Evolutionary conservation across 2,888 invertebrate species (phyloP).

Genomic region (Caenorhabditis angaria): DNA sequence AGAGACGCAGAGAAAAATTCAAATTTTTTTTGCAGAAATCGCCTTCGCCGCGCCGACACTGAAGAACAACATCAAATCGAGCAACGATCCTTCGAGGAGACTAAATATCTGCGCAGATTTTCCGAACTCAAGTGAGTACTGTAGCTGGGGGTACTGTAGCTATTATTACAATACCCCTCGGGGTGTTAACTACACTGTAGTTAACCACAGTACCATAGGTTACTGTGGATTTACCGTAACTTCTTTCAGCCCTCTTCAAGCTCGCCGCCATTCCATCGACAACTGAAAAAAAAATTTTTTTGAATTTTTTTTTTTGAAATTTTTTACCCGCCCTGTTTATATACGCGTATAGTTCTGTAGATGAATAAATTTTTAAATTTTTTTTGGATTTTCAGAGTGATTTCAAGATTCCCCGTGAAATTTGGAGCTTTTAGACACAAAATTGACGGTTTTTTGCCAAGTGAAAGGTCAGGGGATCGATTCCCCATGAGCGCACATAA

Average conservation of each 20-base stretch:
- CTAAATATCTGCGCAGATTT: slow-evolving; percentile 53
- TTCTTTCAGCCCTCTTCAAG: slow-evolving; percentile 55
- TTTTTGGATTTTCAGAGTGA: not conserved
- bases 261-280: slow-evolving; percentile 52
- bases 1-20: not conserved
- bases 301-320: not conserved
- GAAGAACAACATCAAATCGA: slow-evolving; percentile 46
- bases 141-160: not conserved
- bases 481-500: too few relatives aligned
- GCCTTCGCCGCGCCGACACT: slow-evolving; percentile 47
- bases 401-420: too few relatives aligned
- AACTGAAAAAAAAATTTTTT: slow-evolving; percentile 24
- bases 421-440: too few relatives aligned
- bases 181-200: too few relatives aligned
- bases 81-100: slow-evolving; percentile 54
- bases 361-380: slow-evolving; percentile 10
- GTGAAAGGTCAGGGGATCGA: too few relatives aligned
- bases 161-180: not conserved
- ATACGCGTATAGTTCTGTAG: slow-evolving; percentile 32
- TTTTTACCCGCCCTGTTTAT: slow-evolving; percentile 23
- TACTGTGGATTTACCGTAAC: too few relatives aligned
- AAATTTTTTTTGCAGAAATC: slow-evolving; percentile 42
- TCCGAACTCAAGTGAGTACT: slow-evolving; percentile 56
- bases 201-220: not conserved
- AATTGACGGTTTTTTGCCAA: too few relatives aligned